Evolutionary conservation across 2,797 vertebrate species (phyloP).

Genomic region (Pseudochaenichthys georgianus): DNA sequence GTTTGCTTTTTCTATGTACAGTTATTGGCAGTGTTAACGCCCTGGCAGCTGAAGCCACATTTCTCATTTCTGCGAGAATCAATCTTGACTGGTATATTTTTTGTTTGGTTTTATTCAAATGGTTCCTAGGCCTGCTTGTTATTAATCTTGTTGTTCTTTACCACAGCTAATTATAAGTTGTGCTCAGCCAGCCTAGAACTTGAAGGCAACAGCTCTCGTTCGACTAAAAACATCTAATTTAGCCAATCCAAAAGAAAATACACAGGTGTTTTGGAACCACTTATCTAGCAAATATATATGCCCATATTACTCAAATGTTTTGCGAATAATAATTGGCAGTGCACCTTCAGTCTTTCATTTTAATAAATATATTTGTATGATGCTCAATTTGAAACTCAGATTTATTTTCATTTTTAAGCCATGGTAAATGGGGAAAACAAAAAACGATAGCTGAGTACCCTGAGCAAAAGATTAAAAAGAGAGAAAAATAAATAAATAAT

Average conservation of each 20-base stretch:
- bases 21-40: neutral
- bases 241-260: neutral
- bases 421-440: neutral
- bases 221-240: neutral
- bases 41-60: neutral
- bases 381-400: neutral
- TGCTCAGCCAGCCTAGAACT: constrained; percentile 4
- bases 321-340: too few relatives aligned
- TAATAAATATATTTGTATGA: neutral
- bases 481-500: too few relatives aligned
- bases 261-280: neutral
- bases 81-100: neutral
- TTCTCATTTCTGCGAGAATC: neutral
- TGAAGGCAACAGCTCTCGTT: neutral
- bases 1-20: neutral
- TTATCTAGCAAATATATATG: neutral
- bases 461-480: neutral
- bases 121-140: neutral
- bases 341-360: too few relatives aligned
- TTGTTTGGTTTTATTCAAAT: neutral
- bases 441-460: neutral
- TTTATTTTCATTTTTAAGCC: neutral
- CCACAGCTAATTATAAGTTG: constrained; percentile 10
- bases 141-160: neutral
- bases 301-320: neutral